Evolutionary conservation across 1,140 invertebrate species (phyloP), one percentile per base, ranked within the genome.

Genomic region (silkworm (Bombyx mori)): DNA sequence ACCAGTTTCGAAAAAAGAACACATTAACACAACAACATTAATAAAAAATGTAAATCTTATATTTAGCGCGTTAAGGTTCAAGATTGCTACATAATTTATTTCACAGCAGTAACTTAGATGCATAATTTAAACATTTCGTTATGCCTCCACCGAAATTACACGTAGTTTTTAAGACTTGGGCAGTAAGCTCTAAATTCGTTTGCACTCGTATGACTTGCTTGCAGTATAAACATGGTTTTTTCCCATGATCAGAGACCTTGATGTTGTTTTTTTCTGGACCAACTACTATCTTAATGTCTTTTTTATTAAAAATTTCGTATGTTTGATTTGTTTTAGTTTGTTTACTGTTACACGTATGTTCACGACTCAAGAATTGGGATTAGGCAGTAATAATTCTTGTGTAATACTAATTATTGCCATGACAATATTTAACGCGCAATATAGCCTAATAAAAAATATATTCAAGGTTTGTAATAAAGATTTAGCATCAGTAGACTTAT

Each of bases 261-360:
- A 45, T 54, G 18, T 51, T 65, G 69, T 69, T 77, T 80, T 74
- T 73, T 66, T 63, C 60, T 65, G 56, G 73, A 61, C 62, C 63
- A 72, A 72, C 76, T 79, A 79, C 76, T 70, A 72, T 35, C 66
- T 70, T 80, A 78, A 77, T 77, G 73, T 77, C 63, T 73, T 78
- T 78, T 78, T 81, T 81, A 77, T 77, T 79, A 53, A 53, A 53
- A 10, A 12, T 22, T 51, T 54, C 22, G 48, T n/a, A 49, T 12
- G n/a, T 49, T 49, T n/a, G 4, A 49, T 49, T 49, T 4, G n/a
- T n/a, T 35, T 35, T 35, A 5, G 26, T 35, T 5, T 35, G 26
- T 35, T 35, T 35, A 35, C 26, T 35, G 26, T 35, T 35, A 35
- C 26, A 5, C 26, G 26, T 35, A 35, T 35, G 26, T 35, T 35